Conservation (phyloP, 2,113 vertebrate species). For the Hylia prasina region DNA sequence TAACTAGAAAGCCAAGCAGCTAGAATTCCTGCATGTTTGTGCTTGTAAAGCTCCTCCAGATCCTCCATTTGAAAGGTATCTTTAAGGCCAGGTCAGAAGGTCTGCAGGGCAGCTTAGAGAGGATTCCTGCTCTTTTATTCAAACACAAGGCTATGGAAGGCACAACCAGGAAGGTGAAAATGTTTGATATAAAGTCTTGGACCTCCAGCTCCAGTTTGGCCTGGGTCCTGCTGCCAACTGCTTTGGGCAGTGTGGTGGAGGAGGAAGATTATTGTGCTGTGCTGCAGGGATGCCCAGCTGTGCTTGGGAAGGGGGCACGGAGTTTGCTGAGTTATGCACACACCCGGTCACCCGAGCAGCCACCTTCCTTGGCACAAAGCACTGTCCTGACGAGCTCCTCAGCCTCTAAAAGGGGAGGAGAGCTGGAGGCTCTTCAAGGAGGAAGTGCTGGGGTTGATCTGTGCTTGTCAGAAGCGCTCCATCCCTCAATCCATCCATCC, state of each 20-base stretch:
- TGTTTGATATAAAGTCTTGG: neutral
- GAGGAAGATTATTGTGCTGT: neutral
- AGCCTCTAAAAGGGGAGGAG: neutral
- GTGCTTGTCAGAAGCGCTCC: neutral
- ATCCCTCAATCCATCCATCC: neutral
- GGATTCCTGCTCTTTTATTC: neutral
- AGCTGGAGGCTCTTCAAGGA: neutral
- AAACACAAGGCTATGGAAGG: neutral
- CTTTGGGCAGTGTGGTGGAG: neutral
- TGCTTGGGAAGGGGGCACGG: fast-evolving
- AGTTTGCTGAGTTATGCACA: neutral
- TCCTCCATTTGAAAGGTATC: neutral
- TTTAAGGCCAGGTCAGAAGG: neutral
- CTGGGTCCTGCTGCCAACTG: neutral
- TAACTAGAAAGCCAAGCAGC: neutral
- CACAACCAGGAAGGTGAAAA: neutral
- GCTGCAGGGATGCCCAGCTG: neutral
- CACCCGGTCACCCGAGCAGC: neutral
- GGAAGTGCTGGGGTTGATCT: neutral
- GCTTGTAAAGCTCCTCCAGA: neutral
- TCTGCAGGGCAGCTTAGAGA: neutral
- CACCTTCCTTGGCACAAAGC: neutral
- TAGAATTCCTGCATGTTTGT: neutral
- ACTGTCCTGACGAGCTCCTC: neutral
- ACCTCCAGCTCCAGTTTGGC: neutral